Conservation (phyloP, 92 coral and sea anemone genomes). For the Phenganax stokvisi region DNA sequence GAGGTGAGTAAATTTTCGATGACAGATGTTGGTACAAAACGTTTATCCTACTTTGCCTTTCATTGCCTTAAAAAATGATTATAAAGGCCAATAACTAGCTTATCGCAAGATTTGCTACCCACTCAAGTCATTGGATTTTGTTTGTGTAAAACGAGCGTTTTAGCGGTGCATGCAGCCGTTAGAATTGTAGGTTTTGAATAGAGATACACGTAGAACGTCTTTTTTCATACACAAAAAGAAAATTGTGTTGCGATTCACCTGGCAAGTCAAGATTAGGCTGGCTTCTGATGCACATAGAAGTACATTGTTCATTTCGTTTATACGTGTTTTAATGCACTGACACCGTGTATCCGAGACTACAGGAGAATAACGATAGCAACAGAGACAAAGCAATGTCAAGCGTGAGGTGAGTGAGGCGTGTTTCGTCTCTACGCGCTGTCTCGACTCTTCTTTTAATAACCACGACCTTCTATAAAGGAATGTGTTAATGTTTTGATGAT, state of each 20-base stretch:
- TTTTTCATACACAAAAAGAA: not conserved
- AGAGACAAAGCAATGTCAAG: not conserved
- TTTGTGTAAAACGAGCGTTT: not conserved
- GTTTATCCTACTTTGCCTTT: not conserved
- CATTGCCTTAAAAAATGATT: too few species aligned
- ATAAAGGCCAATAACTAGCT: too few species aligned
- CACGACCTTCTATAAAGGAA: not conserved
- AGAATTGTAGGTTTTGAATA: not conserved
- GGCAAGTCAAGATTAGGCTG: not conserved
- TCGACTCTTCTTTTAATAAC: not conserved
- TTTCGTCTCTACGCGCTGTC: not conserved
- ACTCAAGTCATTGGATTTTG: not conserved
- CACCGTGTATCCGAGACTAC: not conserved
- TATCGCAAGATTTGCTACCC: too few species aligned
- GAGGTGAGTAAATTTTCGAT: constrained; percentile 13
- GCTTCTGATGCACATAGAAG: not conserved
- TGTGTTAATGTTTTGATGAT: not conserved
- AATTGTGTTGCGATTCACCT: constrained; percentile 4
- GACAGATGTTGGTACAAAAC: constrained; percentile 19
- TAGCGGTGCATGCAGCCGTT: constrained; percentile 2
- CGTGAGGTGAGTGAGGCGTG: not conserved
- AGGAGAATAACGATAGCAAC: not conserved
- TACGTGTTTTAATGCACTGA: not conserved
- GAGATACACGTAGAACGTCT: constrained; percentile 9
- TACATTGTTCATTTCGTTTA: not conserved